A percentile compares a stretch with the other conserved stretches of the same genome.
Conservation (phyloP, 2,113 vertebrate species). For the Corythornis madagascariensis region DNA sequence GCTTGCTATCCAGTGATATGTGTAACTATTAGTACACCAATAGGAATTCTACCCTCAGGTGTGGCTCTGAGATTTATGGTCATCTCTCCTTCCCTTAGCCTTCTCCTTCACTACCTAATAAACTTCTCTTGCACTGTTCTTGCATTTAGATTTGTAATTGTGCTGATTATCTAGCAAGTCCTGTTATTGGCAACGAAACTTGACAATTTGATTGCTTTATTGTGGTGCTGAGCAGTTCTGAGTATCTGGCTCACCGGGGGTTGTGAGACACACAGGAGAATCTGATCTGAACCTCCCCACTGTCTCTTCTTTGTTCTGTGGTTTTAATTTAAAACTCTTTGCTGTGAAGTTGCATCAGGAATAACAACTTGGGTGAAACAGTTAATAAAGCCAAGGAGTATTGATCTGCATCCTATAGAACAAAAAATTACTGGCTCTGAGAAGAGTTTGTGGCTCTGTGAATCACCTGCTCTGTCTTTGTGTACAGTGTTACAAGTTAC, state of each 20-base stretch:
- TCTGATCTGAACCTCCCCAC: background rate
- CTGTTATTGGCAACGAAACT: rapidly evolving
- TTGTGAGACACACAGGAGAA: background rate
- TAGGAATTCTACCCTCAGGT: background rate
- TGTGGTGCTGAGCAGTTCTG: background rate
- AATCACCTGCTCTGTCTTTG: background rate
- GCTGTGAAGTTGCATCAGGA: background rate
- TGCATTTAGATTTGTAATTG: background rate
- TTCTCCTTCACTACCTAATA: background rate
- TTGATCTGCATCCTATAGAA: background rate
- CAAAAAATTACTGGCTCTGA: background rate
- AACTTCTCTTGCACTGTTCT: background rate
- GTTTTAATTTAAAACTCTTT: background rate
- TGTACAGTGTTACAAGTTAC: rapidly evolving
- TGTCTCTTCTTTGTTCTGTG: background rate
- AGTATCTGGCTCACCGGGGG: background rate
- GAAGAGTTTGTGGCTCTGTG: background rate
- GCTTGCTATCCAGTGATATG: rapidly evolving
- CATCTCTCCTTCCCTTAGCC: background rate
- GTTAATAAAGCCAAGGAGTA: background rate
- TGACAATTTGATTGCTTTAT: background rate
- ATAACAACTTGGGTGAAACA: background rate
- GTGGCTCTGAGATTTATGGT: background rate
- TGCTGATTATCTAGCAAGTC: background rate
- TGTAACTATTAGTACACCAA: background rate